phyloP scores from a whole-genome alignment of 1,140 invertebrate genomes.

The Lethrus apterus region DNA sequence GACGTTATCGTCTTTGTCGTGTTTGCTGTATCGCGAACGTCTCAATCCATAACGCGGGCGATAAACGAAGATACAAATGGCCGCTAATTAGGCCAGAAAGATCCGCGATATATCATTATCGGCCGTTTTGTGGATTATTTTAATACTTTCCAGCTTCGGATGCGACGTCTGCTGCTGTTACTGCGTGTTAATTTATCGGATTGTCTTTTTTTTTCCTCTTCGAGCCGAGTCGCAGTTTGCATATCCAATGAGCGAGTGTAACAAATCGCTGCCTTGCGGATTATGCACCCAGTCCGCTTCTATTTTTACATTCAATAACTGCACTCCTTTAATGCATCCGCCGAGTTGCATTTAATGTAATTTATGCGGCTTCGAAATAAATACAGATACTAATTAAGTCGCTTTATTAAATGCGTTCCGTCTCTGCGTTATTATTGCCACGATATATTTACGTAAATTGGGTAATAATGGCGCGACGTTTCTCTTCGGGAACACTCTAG shows the following conservation, averaged over 20 bases:
- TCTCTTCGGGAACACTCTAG: too few relatives aligned
- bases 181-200: conserved; percentile 12
- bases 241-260: conserved; percentile 14
- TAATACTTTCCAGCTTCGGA: conserved; percentile 4
- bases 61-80: conserved; percentile 10
- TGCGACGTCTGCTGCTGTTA: conserved; percentile 8
- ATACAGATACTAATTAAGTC: conserved; percentile 12
- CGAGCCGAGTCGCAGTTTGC: conserved; percentile 13
- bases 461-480: conserved; percentile 2
- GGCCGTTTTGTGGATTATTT: conserved; percentile 8
- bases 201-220: conserved; percentile 9
- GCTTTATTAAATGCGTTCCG: conserved; percentile 9
- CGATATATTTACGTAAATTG: conserved; percentile 7
- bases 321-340: conserved; percentile 5
- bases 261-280: conserved; percentile 10
- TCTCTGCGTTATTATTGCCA: conserved; percentile 7
- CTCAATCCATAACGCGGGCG: too few relatives aligned
- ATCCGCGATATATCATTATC: conserved; percentile 6
- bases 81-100: conserved; percentile 6
- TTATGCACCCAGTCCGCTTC: conserved; percentile 11
- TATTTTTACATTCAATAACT: conserved; percentile 15
- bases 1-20: too few relatives aligned
- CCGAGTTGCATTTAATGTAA: conserved; percentile 12
- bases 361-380: conserved; percentile 12
- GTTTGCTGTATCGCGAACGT: too few relatives aligned